Percentiles rank a stretch among this genome's conserved stretches.
Conservation (phyloP, 2,113 vertebrate species). For the Canis aureus region DNA sequence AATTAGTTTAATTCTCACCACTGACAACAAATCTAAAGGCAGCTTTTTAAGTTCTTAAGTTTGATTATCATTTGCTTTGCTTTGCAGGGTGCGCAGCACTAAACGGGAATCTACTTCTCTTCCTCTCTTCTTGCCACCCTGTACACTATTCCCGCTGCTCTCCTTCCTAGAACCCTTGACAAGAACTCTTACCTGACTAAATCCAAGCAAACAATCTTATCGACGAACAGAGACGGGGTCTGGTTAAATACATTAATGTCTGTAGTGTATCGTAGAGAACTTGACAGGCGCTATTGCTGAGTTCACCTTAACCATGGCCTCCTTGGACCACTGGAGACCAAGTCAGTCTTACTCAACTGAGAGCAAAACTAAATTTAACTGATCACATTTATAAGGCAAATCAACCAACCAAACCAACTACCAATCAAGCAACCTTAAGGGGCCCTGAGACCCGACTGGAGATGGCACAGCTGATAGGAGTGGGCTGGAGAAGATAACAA, state of each 20-base stretch:
- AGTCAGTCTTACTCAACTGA: constrained; percentile 4
- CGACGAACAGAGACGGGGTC: not conserved
- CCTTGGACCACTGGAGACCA: not conserved
- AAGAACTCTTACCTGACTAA: constrained; percentile 1
- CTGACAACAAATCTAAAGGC: constrained; percentile 59
- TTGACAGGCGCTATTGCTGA: not conserved
- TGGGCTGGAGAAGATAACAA: not conserved
- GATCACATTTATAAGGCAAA: not conserved
- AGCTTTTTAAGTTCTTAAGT: constrained; percentile 62
- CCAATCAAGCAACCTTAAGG: not conserved
- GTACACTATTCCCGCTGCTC: not conserved
- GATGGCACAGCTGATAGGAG: not conserved
- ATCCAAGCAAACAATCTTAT: not conserved
- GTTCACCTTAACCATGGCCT: not conserved
- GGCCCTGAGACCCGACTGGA: not conserved
- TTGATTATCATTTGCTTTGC: constrained; percentile 40
- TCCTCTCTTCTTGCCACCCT: not conserved
- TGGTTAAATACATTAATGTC: not conserved
- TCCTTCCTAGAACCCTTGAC: not conserved
- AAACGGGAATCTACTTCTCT: not conserved
- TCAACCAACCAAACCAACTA: not conserved
- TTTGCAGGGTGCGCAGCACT: not conserved
- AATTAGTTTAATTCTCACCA: constrained; percentile 75
- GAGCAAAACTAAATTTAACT: constrained; percentile 2
- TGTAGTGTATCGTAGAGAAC: not conserved